Evolutionary conservation across 2,888 invertebrate genomes (phyloP).

Genomic region (Opisthograptis luteolata): DNA sequence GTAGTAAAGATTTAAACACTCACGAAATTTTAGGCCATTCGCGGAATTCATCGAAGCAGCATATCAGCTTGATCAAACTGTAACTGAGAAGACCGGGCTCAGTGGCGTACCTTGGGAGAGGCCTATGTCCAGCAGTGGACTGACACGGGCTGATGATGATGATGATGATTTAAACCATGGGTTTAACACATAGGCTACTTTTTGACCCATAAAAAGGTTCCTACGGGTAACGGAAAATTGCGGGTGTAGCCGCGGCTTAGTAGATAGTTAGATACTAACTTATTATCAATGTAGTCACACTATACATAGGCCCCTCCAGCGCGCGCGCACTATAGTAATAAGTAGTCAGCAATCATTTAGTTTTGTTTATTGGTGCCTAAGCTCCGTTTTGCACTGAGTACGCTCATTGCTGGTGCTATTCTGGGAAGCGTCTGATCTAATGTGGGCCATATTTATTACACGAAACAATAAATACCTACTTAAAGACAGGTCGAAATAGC

Average conservation of each 20-base stretch:
- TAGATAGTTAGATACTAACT: no score
- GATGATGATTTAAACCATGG: no score
- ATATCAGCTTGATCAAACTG: neutral
- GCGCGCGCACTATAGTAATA: slow-evolving; percentile 55
- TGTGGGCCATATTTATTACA: slow-evolving; percentile 36
- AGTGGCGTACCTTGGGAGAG: slow-evolving; percentile 22
- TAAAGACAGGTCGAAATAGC: slow-evolving; percentile 17
- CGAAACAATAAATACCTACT: slow-evolving; percentile 27
- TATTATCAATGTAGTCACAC: neutral
- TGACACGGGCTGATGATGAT: no score
- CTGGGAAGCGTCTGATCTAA: slow-evolving; percentile 64
- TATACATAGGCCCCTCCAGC: slow-evolving; percentile 38
- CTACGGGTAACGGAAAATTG: no score
- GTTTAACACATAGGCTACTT: no score
- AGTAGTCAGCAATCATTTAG: slow-evolving; percentile 73
- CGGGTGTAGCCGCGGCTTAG: no score
- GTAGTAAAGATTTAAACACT: no score
- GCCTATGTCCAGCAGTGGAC: no score
- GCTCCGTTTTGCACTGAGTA: slow-evolving; percentile 65
- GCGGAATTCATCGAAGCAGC: neutral
- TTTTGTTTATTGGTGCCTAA: slow-evolving; percentile 69
- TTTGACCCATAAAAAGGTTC: no score
- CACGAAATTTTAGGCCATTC: no score
- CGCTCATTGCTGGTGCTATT: slow-evolving; percentile 65
- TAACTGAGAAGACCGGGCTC: neutral